Conservation (phyloP, 2,113 vertebrate genomes). For the Sminthopsis crassicaudata region DNA sequence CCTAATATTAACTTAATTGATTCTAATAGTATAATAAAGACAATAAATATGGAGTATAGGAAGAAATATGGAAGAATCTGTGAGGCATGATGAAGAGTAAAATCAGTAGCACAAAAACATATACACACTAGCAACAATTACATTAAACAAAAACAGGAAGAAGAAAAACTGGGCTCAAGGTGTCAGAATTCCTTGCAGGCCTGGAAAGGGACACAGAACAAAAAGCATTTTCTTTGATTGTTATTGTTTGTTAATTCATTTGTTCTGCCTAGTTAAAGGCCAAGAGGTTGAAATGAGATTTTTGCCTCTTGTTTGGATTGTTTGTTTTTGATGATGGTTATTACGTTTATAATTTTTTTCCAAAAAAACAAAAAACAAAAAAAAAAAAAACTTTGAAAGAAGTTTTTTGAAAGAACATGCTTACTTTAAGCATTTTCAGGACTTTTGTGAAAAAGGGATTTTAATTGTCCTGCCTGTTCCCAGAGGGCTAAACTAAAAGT, state of each 20-base stretch:
- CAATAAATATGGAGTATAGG: not conserved
- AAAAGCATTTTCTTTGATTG: not conserved
- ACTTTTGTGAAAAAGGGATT: not conserved
- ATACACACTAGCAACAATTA: not conserved
- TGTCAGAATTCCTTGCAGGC: not conserved
- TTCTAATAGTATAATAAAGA: not conserved
- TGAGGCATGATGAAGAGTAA: not conserved
- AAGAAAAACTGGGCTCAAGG: not conserved
- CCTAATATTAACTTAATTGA: not conserved
- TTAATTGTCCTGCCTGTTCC: not conserved
- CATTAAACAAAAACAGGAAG: not conserved
- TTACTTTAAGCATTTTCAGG: not conserved
- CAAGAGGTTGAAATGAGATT: not conserved
- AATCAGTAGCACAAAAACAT: not conserved
- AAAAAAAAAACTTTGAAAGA: not conserved
- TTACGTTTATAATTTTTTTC: not conserved
- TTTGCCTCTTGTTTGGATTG: not conserved
- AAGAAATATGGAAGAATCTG: not conserved
- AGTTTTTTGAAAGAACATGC: not conserved
- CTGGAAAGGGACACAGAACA: not conserved
- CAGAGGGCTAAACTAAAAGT: not conserved
- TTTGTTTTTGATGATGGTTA: not conserved
- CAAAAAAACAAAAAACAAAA: not conserved
- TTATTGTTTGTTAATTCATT: not conserved
- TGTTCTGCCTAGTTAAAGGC: not conserved